Evolutionary conservation across 2,797 vertebrate species (phyloP), one percentile per base, ranked within the genome.

Genomic region (Cossypha niveicapilla): DNA sequence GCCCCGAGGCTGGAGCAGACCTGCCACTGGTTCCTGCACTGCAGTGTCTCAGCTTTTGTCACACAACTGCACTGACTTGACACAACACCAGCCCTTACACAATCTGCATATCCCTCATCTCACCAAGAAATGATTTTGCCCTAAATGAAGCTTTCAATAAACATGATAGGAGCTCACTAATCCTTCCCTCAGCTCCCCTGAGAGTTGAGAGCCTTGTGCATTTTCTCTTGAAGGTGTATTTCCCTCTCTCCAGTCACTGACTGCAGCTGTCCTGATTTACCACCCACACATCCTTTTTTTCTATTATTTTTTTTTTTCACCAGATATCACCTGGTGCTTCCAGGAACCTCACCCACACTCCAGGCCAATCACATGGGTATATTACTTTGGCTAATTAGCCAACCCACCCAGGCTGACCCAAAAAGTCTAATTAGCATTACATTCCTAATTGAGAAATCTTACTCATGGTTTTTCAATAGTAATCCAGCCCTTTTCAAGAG

Each of bases 261-360:
- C 72, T 94, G 90, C 88, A 96, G 91, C 95, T 96, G 96, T 78
- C 92, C 90, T 91, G 78, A 85, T 91, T 92, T 96, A 96, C 94
- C 96, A 96, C 93, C 91, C 93, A 95, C 95, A 72, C 81, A 94
- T 86, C 71, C 68, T 61, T 90, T 76, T 81, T 45, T 16, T 25
- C 24, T 17, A 5, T 41, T 58, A 53, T 72, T 60, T 56, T 92
- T 92, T 92, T 92, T 80, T 50, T 86, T 17, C 54, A 80, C 56
- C 86, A 95, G 87, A 23, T 94, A 96, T 95, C 92, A 96, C 95
- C 94, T 90, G 91, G 94, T 95, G 91, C 75, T 90, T 94, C 79
- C 89, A 95, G 91, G 86, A 90, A 65, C 93, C 92, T 94, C 93
- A 93, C 96, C 96, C 96, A 95, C 84, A 95, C 96, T 96, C 90